These are phyloP conservation scores for Clanis bilineata DNA, from an alignment of 2,888 invertebrate genomes.

Conservation along the genomic window DNA sequence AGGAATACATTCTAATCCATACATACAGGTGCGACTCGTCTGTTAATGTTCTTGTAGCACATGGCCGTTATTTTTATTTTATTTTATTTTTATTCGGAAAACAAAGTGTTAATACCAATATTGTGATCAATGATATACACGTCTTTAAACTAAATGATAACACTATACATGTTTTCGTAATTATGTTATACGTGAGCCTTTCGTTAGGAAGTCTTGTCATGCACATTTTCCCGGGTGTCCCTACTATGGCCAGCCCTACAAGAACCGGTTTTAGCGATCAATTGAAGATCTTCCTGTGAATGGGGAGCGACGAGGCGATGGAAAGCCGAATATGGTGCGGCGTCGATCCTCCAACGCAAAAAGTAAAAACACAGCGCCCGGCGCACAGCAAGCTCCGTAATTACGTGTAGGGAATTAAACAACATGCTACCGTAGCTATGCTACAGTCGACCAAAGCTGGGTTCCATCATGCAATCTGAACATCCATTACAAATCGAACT, in stretches of 20 bases:
- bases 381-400: conserved; percentile 8
- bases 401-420: conserved; percentile 1
- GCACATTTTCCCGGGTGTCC: background rate
- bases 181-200: no score
- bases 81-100: no score
- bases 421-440: background rate
- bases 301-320: conserved; percentile 55
- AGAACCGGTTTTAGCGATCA: conserved; percentile 57
- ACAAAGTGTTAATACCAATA: no score
- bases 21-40: no score
- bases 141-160: no score
- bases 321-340: conserved; percentile 47
- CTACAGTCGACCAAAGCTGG: background rate
- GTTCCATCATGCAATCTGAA: background rate
- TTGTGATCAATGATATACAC: no score
- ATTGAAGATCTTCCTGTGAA: conserved; percentile 68
- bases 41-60: no score
- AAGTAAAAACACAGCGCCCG: conserved; percentile 31
- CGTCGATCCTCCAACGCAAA: conserved; percentile 40
- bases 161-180: no score
- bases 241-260: conserved; percentile 29
- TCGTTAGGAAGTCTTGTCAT: background rate
- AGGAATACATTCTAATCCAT: no score
- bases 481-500: background rate
- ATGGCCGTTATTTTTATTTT: no score